phyloP scores from a whole-genome alignment of 2,888 invertebrate species.

The Malthinus flaveolus region DNA sequence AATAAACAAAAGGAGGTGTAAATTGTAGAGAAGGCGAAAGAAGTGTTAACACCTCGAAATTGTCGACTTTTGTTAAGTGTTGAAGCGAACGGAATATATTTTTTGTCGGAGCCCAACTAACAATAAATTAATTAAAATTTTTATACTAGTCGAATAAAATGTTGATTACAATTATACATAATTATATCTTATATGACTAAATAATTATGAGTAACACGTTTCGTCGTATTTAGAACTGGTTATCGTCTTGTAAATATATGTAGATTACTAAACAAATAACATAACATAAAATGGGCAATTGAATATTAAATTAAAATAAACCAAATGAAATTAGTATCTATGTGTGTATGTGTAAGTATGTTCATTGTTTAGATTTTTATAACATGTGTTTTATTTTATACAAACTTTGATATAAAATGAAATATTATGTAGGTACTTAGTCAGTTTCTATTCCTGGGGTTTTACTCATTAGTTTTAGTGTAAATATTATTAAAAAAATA shows the following conservation, averaged over 20 bases:
- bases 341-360: not conserved
- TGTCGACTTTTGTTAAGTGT: no score
- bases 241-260: conserved; percentile 7
- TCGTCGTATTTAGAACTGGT: conserved; percentile 6
- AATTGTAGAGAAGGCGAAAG: no score
- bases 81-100: not conserved
- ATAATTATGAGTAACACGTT: conserved; percentile 6
- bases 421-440: no score
- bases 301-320: conserved; percentile 5
- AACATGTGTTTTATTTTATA: no score
- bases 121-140: not conserved
- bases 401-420: no score
- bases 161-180: not conserved
- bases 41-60: no score
- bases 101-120: not conserved
- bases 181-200: conserved; percentile 3
- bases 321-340: not conserved
- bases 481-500: no score
- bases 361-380: not conserved
- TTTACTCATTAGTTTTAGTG: no score
- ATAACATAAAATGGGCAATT: conserved; percentile 2
- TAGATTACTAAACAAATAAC: conserved; percentile 7
- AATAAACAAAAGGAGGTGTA: no score
- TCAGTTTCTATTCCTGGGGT: no score
- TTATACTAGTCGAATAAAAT: not conserved